Base-by-base conservation (phyloP, 1,140 invertebrate genomes). In the Papilio aristodemus region DNA sequence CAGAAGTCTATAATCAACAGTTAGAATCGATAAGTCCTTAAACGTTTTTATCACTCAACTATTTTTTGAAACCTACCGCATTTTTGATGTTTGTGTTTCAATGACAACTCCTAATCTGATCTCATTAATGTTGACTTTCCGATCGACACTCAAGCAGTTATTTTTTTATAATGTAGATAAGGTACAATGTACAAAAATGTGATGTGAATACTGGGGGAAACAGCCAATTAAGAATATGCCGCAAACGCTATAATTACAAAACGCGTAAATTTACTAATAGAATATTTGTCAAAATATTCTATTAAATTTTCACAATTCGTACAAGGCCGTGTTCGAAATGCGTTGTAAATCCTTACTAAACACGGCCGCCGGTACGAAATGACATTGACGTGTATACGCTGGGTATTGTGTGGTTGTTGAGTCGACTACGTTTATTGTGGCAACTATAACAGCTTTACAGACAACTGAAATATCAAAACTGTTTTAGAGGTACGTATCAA, bases 341-440 rank as follows among this genome's bases (percentile, higher is more conserved):
- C 46, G 46, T 22, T 22, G 46, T 4, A 54, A 54, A 22, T 54
- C 10, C 46, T 22, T 4, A 54, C 17, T 54, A 10, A 54, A 22
- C 46, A 54, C 19, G 46, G 27, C 27, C 27, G 27, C 2, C 27
- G 2, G 2, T 32, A 3, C 6, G 27, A 32, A 54, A 10, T 54
- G 46, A 54, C 17, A 25, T 54, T 54, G 19, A 54, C 17, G 46
- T 54, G 9, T 54, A 22, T 25, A 54, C 46, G 46, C 11, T 46
- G 0, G 46, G 10, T 54, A 54, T 54, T 54, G 46, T 54, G 19
- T 50, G n/a, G 9, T 10, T 6, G 46, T 54, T 5, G 46, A 54
- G 6, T 25, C 19, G 46, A 14, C 41, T 43, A 43, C 4, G 1
- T 54, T 54, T 25, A 54, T 54, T 54, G 46, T 22, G 43, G 43